A percentile compares a stretch with the other conserved stretches of the same genome.
Evolutionary conservation across 1,140 invertebrate species (phyloP).

Genomic region (Calephelis nemesis): DNA sequence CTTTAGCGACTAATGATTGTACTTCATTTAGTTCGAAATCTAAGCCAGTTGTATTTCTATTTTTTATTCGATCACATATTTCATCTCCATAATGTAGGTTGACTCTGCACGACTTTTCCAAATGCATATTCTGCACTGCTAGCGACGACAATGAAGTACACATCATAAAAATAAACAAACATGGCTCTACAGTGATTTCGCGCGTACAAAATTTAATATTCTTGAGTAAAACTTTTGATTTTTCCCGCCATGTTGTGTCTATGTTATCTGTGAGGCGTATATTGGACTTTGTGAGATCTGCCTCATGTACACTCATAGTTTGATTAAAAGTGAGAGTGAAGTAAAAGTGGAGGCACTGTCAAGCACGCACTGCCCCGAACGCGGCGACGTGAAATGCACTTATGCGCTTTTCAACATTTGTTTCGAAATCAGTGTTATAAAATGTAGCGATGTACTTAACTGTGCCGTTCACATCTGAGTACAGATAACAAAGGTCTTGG

Average conservation of each 20-base stretch:
- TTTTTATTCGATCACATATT: conserved; percentile 81
- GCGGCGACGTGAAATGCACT: conserved; percentile 45
- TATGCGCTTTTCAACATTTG: conserved; percentile 58
- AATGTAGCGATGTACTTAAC: conserved; percentile 52
- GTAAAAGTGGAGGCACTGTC: conserved; percentile 54
- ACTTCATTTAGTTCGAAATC: conserved; percentile 74
- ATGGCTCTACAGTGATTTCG: conserved; percentile 70
- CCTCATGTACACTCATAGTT: conserved; percentile 55
- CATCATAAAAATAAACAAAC: conserved; percentile 67
- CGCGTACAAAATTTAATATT: conserved; percentile 48
- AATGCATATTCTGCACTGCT: conserved; percentile 71
- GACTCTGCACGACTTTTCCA: conserved; percentile 81
- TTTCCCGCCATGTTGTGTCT: conserved; percentile 53
- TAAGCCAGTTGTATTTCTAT: conserved; percentile 69
- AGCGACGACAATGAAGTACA: conserved; percentile 63
- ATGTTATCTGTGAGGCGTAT: conserved; percentile 49
- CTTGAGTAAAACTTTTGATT: conserved; percentile 54
- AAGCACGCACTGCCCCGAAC: conserved; percentile 46
- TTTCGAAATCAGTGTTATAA: conserved; percentile 69
- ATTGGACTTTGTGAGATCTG: conserved; percentile 63
- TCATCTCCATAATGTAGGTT: conserved; percentile 80
- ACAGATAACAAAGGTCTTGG: conserved; percentile 64
- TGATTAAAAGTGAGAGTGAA: conserved; percentile 57
- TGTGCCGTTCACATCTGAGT: conserved; percentile 59
- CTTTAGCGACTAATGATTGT: conserved; percentile 80